phyloP scores from a whole-genome alignment of 2,113 vertebrate genomes.

The Stictonetta naevosa region DNA sequence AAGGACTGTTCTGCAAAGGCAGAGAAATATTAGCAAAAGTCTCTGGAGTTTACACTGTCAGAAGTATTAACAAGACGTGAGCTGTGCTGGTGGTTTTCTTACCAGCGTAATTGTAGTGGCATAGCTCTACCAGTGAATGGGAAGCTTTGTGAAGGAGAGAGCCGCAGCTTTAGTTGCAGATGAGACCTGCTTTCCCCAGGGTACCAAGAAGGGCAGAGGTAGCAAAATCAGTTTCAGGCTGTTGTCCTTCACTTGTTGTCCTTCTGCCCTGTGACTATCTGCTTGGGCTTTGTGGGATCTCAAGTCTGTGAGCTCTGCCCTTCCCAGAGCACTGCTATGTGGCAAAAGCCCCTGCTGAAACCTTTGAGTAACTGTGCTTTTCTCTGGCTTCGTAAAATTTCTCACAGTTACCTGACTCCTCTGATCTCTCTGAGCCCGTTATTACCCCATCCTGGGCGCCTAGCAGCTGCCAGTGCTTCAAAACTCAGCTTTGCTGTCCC shows the following conservation, averaged over 20 bases:
- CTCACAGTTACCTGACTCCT: neutral
- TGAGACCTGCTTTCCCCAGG: neutral
- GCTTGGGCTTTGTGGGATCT: neutral
- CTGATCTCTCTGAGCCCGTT: neutral
- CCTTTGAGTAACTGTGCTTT: neutral
- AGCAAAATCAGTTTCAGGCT: neutral
- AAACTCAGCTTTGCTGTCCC: neutral
- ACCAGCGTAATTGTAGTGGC: rapidly evolving
- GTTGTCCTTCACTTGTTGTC: neutral
- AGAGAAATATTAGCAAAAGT: neutral
- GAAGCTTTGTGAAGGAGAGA: neutral
- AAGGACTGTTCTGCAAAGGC: neutral
- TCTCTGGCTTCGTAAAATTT: neutral
- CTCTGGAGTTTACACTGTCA: neutral
- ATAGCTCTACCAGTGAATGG: neutral
- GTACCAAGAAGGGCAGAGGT: neutral
- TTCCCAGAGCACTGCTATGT: neutral
- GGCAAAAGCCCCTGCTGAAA: neutral
- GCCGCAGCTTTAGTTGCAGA: neutral
- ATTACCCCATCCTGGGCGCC: neutral
- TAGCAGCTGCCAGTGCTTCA: neutral
- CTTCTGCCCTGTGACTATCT: neutral
- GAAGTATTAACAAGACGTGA: neutral
- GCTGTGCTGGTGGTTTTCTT: neutral
- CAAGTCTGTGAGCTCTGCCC: neutral